These are phyloP conservation scores for Hepsetus odoe DNA, from an alignment of 2,113 vertebrate genomes.

Conservation along the genomic window DNA sequence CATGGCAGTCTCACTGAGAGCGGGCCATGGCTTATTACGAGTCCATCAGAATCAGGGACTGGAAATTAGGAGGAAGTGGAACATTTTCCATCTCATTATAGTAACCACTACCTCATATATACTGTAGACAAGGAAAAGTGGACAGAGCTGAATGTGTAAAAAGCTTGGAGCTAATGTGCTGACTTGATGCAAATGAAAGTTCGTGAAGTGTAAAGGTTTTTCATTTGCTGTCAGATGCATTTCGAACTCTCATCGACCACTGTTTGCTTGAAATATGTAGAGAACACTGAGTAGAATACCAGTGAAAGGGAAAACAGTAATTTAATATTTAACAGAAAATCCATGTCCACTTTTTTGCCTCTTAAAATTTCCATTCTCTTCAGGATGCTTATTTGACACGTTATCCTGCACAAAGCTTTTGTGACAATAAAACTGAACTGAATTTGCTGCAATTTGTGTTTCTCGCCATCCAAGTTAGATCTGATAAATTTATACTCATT, in stretches of 20 bases:
- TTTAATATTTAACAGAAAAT: too few relatives aligned
- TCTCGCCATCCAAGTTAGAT: too few relatives aligned
- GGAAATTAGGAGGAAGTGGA: neutral
- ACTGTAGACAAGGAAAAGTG: neutral
- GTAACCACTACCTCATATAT: neutral
- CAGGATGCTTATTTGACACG: too few relatives aligned
- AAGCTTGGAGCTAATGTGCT: neutral
- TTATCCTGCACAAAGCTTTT: too few relatives aligned
- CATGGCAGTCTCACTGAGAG: neutral
- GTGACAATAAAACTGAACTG: too few relatives aligned
- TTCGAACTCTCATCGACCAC: neutral
- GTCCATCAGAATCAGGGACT: neutral
- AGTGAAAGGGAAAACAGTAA: too few relatives aligned
- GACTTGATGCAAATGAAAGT: neutral
- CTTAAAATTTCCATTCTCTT: too few relatives aligned
- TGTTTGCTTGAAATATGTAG: too few relatives aligned
- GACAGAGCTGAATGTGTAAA: neutral
- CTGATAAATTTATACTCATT: too few relatives aligned
- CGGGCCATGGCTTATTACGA: neutral
- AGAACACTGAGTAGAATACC: too few relatives aligned
- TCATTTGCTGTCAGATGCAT: neutral
- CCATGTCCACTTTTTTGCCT: too few relatives aligned
- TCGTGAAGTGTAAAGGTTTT: neutral
- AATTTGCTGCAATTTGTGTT: too few relatives aligned
- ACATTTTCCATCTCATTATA: neutral